phyloP scores from a whole-genome alignment of 2,113 vertebrate species.

The Malurus alboscapulatus region DNA sequence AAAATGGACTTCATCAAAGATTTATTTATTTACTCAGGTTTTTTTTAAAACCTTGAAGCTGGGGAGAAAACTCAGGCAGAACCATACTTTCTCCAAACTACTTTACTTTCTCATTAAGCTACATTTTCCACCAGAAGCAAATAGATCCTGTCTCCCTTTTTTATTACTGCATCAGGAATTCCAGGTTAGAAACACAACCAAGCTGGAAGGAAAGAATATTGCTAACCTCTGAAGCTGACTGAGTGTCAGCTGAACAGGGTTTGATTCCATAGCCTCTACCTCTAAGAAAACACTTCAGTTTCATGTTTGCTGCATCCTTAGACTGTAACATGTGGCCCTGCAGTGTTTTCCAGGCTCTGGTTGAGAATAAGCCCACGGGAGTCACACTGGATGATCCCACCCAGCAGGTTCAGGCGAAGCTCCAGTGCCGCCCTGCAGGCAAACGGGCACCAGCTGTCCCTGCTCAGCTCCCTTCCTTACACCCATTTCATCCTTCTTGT shows the following conservation, averaged over 20 bases:
- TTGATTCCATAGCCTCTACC: not conserved
- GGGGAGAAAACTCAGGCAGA: not conserved
- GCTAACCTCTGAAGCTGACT: not conserved
- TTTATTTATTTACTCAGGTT: not conserved
- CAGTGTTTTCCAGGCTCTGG: not conserved
- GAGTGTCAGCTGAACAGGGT: not conserved
- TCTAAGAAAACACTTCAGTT: not conserved
- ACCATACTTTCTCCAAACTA: not conserved
- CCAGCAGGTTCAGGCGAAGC: not conserved
- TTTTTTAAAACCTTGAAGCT: not conserved
- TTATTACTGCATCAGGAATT: not conserved
- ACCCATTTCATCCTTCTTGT: not conserved
- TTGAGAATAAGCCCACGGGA: not conserved
- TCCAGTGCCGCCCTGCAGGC: not conserved
- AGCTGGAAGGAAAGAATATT: not conserved
- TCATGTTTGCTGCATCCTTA: not conserved
- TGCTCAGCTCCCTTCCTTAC: not conserved
- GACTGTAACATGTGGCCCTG: not conserved
- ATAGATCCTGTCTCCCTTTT: not conserved
- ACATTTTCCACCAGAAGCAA: not conserved
- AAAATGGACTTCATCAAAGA: not conserved
- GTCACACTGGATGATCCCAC: not conserved
- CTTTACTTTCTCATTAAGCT: not conserved
- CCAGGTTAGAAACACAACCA: not conserved
- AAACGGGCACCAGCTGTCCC: not conserved